phyloP scores from a whole-genome alignment of 2,797 vertebrate genomes.

The Passerculus sandwichensis region DNA sequence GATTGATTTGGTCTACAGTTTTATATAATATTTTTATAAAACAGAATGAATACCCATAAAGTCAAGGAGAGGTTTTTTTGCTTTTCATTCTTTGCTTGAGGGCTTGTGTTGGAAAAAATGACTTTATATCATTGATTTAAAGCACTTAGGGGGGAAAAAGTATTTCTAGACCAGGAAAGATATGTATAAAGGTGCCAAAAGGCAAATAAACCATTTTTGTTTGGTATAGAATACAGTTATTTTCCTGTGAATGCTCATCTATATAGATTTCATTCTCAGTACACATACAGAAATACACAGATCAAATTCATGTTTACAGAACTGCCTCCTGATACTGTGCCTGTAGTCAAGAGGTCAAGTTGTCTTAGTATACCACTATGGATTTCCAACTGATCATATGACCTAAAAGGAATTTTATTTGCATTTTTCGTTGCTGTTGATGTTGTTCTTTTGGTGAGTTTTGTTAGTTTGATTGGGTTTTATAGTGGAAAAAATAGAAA shows the following conservation, averaged over 20 bases:
- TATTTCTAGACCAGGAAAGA: background rate
- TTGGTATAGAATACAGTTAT: background rate
- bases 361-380: background rate
- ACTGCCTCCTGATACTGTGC: background rate
- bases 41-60: background rate
- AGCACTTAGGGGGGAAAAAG: background rate
- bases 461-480: background rate
- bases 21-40: background rate
- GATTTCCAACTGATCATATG: background rate
- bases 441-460: background rate
- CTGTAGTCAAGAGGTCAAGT: background rate
- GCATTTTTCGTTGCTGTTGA: background rate
- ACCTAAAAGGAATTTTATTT: background rate
- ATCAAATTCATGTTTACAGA: background rate
- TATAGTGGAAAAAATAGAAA: background rate
- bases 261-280: background rate
- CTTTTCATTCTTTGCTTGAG: background rate
- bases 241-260: background rate
- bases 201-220: background rate
- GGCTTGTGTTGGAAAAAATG: background rate
- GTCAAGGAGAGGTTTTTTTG: background rate
- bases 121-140: background rate
- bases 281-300: background rate
- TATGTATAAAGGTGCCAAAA: background rate
- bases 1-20: background rate